phyloP scores from a whole-genome alignment of 2,113 vertebrate species.

The Urocynchramus pylzowi region DNA sequence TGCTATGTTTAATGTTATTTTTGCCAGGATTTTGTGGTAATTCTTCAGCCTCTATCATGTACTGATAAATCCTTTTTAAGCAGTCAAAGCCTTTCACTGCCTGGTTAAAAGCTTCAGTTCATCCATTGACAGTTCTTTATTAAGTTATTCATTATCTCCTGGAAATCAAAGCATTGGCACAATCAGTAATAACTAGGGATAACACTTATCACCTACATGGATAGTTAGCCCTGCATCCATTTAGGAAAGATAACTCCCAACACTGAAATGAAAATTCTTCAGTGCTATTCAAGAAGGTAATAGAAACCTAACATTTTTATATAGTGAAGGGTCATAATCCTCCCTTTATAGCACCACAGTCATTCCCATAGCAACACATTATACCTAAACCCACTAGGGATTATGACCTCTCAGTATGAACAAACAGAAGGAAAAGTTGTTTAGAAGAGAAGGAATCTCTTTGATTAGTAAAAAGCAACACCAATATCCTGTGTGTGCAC shows the following conservation, averaged over 20 bases:
- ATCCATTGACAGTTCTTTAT: slow-evolving; percentile 10
- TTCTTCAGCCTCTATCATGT: slow-evolving; percentile 45
- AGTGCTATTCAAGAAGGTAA: slow-evolving; percentile 26
- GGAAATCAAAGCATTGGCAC: slow-evolving; percentile 57
- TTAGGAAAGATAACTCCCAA: slow-evolving; percentile 46
- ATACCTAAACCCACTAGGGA: slow-evolving; percentile 15
- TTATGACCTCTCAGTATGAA: slow-evolving; percentile 36
- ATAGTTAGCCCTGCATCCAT: slow-evolving; percentile 40
- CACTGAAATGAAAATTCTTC: slow-evolving; percentile 28
- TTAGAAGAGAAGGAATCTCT: slow-evolving; percentile 8
- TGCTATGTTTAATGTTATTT: slow-evolving; percentile 23
- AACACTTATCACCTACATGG: slow-evolving; percentile 47
- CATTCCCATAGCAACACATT: slow-evolving; percentile 50
- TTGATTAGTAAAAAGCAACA: neutral
- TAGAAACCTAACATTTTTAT: slow-evolving; percentile 49
- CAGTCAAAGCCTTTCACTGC: slow-evolving; percentile 25
- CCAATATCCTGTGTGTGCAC: neutral
- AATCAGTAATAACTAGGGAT: slow-evolving; percentile 55
- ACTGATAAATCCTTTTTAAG: slow-evolving; percentile 59
- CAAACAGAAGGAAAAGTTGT: neutral
- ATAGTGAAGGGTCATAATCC: slow-evolving; percentile 47
- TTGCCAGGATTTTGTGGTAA: neutral
- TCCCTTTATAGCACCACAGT: slow-evolving; percentile 11
- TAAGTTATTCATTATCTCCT: slow-evolving; percentile 59
- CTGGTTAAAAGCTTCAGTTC: neutral